Evolutionary conservation across 1,140 invertebrate species (phyloP), one percentile per base, ranked within the genome.

Genomic region (Polypedilum vanderplanki): DNA sequence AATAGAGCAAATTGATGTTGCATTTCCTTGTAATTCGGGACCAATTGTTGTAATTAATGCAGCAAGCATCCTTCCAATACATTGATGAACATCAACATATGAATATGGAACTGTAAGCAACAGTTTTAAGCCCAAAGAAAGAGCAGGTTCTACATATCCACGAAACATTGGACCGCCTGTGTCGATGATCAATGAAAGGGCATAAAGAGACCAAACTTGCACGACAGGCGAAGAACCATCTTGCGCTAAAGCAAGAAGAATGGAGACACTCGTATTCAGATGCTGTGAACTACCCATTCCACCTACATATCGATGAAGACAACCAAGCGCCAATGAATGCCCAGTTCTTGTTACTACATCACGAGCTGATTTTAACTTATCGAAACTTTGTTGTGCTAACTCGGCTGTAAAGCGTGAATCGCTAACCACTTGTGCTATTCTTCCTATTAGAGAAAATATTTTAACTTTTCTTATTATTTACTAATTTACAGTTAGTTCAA

Each of bases 131-230:
- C 94, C 90, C 22, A 98, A 86, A 1, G 92, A 93, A 24, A 99
- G 84, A 0, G 94, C 93, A 0, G 95, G 95, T 81, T 99, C 97
- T 10, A 99, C 96, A 84, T 98, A 99, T 15, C 93, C 90, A 22
- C 97, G 87, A 85, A 99, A 99, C 96, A 99, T 98, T 33, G 97
- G 97, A 1, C 97, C 97, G 22, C 97, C 97, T 7, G 96, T 98
- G 83, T 99, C 97, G 24, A 96, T 96, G 76, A 99, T 96, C 76
- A 99, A 87, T 8, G 95, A 92, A 41, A 99, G 82, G 1, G 97
- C 96, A 85, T 99, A 95, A 3, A 99, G 84, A 0, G 97, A 92
- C 98, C 98, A 99, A 41, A 97, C 92, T 90, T 97, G 79, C 40
- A 83, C 81, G 20, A 82, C 81, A 0, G 81, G 81, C 9, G 81